A percentile compares a stretch with the other conserved stretches of the same genome.
Conservation (phyloP, 2,888 invertebrate species). For the Troglohyphantes excavatus region DNA sequence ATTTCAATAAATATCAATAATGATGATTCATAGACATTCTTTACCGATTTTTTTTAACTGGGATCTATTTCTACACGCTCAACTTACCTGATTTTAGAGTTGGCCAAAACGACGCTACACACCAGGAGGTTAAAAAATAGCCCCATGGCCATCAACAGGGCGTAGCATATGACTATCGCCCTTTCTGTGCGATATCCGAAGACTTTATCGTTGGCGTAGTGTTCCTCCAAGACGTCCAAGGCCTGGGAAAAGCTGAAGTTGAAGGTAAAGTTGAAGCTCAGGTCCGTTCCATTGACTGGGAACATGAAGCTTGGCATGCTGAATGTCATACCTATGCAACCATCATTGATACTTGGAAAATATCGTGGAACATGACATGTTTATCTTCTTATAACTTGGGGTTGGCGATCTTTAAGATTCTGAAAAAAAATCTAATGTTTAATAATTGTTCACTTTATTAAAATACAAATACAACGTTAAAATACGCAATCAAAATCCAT, state of each 20-base stretch:
- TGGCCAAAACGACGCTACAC: slow-evolving; percentile 62
- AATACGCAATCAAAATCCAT: too few relatives aligned
- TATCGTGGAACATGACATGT: too few relatives aligned
- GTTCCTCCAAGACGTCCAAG: slow-evolving; percentile 68
- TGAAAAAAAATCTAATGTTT: too few relatives aligned
- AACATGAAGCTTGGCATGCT: slow-evolving; percentile 48
- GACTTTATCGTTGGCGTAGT: slow-evolving; percentile 63
- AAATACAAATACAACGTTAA: too few relatives aligned
- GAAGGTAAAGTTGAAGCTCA: slow-evolving; percentile 67
- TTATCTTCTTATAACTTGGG: too few relatives aligned
- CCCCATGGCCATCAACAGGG: slow-evolving; percentile 58
- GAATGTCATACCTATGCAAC: not conserved
- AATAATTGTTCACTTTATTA: too few relatives aligned
- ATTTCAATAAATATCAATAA: too few relatives aligned
- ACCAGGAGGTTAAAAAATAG: slow-evolving; percentile 69
- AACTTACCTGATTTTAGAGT: slow-evolving; percentile 65
- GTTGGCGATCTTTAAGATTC: too few relatives aligned
- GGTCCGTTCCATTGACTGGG: slow-evolving; percentile 45
- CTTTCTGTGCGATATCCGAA: slow-evolving; percentile 81
- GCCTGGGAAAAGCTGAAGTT: slow-evolving; percentile 60
- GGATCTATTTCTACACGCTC: not conserved
- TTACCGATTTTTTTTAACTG: not conserved
- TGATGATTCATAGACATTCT: not conserved
- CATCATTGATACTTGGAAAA: not conserved
- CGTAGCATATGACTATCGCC: slow-evolving; percentile 53